Percentiles rank a stretch among this genome's conserved stretches.
phyloP scores from a whole-genome alignment of 2,888 invertebrate species.

The Syrphus vitripennis region DNA sequence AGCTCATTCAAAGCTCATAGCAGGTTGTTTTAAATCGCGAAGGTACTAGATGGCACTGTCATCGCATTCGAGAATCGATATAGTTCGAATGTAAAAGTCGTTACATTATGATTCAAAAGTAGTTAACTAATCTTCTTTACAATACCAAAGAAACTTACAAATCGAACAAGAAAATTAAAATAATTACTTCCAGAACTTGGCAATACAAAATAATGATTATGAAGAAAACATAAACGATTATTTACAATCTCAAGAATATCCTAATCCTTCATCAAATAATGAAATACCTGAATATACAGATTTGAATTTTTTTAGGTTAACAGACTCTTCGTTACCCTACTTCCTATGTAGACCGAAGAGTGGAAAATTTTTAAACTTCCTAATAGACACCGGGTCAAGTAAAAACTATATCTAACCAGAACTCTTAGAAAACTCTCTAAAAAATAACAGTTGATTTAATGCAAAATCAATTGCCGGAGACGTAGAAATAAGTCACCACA shows the following conservation, averaged over 20 bases:
- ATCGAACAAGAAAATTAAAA: neutral
- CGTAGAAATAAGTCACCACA: conserved; percentile 48
- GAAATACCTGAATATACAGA: neutral
- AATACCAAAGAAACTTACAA: conserved; percentile 33
- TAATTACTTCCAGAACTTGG: neutral
- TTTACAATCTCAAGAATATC: neutral
- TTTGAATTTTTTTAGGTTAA: conserved; percentile 15
- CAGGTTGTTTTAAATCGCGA: no score
- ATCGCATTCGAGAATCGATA: no score
- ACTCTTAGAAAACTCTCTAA: neutral
- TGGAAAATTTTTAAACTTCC: conserved; percentile 20
- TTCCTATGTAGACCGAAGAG: conserved; percentile 12
- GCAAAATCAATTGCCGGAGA: conserved; percentile 44
- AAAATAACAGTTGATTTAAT: neutral
- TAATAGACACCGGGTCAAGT: conserved; percentile 16
- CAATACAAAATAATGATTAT: neutral
- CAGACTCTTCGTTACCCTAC: conserved; percentile 39
- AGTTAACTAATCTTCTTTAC: no score
- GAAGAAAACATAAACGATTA: neutral
- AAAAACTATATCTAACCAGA: conserved; percentile 22
- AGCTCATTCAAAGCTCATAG: no score
- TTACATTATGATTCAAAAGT: no score
- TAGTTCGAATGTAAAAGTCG: no score
- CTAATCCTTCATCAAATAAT: neutral
- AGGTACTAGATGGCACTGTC: no score